phyloP scores from a whole-genome alignment of 2,797 vertebrate species.

The Calcarius lapponicus region DNA sequence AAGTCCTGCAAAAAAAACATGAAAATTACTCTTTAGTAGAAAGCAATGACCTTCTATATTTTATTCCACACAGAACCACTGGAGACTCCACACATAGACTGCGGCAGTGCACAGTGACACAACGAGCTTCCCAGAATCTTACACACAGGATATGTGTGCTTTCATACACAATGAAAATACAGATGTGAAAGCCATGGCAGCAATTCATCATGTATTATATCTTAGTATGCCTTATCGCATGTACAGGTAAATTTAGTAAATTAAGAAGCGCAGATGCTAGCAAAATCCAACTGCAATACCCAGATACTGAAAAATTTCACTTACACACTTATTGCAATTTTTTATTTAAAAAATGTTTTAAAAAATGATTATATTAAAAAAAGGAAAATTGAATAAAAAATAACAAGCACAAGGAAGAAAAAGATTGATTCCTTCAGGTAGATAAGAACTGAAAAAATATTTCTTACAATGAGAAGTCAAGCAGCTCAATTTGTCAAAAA shows the following conservation, averaged over 20 bases:
- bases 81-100: not conserved
- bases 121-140: not conserved
- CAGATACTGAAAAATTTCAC: not conserved
- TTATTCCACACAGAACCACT: not conserved
- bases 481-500: not conserved
- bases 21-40: not conserved
- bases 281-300: not conserved
- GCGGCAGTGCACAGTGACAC: not conserved
- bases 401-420: not conserved
- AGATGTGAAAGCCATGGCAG: not conserved
- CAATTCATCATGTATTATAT: not conserved
- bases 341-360: not conserved
- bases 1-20: not conserved
- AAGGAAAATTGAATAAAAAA: not conserved
- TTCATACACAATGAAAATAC: not conserved
- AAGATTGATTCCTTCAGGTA: not conserved
- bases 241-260: not conserved
- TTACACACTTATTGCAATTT: not conserved
- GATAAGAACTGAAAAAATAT: not conserved
- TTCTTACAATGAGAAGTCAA: not conserved
- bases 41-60: not conserved
- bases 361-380: not conserved
- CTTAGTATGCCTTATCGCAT: not conserved
- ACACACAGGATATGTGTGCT: not conserved
- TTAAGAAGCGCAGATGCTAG: not conserved